phyloP scores from a whole-genome alignment of 2,888 invertebrate genomes.

The Lacanobia wlatinum region DNA sequence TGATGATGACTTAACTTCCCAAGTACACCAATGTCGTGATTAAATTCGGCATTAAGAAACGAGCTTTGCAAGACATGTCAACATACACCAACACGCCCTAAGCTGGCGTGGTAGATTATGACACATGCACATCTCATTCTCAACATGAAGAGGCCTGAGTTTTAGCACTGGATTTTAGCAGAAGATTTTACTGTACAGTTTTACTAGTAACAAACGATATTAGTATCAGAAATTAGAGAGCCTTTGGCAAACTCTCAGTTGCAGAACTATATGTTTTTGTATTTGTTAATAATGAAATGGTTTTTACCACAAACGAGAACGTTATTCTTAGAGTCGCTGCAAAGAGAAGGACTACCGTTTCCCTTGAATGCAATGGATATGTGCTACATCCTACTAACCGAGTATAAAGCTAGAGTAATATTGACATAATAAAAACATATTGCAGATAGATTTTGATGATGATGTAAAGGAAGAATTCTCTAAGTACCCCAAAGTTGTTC shows the following conservation, averaged over 20 bases:
- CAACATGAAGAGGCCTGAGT: not conserved
- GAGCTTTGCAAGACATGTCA: not conserved
- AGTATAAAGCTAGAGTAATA: not conserved
- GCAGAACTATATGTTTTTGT: too few species aligned
- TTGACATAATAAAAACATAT: conserved; percentile 7
- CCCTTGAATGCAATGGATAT: too few species aligned
- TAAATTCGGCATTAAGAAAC: not conserved
- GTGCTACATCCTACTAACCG: too few species aligned
- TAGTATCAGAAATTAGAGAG: too few species aligned
- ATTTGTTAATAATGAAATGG: too few species aligned
- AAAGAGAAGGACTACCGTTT: not conserved
- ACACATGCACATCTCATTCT: not conserved
- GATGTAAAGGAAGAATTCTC: conserved; percentile 4
- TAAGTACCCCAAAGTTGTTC: conserved; percentile 22
- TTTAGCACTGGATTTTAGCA: not conserved
- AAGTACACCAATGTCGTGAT: too few species aligned
- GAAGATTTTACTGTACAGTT: not conserved
- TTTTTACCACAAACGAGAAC: not conserved
- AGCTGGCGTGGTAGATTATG: not conserved
- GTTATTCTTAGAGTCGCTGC: not conserved
- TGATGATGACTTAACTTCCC: too few species aligned
- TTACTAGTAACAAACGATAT: not conserved
- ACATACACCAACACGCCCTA: not conserved
- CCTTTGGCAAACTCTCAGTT: too few species aligned
- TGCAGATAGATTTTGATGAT: conserved; percentile 39